phyloP scores from a whole-genome alignment of 2,797 vertebrate genomes.

The Propithecus perrieri region DNA sequence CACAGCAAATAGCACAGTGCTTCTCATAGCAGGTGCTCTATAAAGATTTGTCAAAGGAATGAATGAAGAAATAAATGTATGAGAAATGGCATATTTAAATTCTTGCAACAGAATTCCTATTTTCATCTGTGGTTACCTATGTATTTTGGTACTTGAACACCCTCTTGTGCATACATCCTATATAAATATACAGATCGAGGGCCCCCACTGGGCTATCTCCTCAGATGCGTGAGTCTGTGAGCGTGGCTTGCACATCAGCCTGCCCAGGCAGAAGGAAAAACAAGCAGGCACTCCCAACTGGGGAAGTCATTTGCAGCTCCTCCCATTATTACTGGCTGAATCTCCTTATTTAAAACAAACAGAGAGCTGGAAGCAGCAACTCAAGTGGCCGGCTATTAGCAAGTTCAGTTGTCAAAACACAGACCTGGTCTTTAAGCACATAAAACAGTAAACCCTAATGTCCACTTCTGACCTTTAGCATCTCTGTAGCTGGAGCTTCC shows the following conservation, averaged over 20 bases:
- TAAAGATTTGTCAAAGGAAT: slow-evolving; percentile 11
- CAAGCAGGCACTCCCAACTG: slow-evolving; percentile 55
- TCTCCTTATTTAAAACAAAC: slow-evolving; percentile 78
- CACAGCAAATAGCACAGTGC: not conserved
- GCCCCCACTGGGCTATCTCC: not conserved
- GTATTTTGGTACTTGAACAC: slow-evolving; percentile 36
- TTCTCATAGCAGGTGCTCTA: not conserved
- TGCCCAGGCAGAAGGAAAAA: slow-evolving; percentile 62
- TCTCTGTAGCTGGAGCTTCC: not conserved
- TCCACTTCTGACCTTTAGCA: slow-evolving; percentile 33
- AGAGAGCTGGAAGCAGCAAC: slow-evolving; percentile 63
- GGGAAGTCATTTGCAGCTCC: slow-evolving; percentile 72
- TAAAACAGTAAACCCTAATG: slow-evolving; percentile 27
- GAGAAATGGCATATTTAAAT: slow-evolving; percentile 33
- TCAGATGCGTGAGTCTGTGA: not conserved
- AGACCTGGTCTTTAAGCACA: slow-evolving; percentile 61
- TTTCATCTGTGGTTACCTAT: slow-evolving; percentile 5
- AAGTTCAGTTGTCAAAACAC: slow-evolving; percentile 71
- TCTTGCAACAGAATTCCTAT: not conserved
- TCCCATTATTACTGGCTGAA: slow-evolving; percentile 72
- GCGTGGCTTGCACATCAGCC: not conserved
- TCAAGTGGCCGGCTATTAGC: slow-evolving; percentile 56
- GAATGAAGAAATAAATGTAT: slow-evolving; percentile 12
- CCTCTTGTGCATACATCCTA: not conserved
- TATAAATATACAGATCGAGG: slow-evolving; percentile 55